Conservation (phyloP, 1,140 invertebrate genomes). For the Megalopta genalis region DNA sequence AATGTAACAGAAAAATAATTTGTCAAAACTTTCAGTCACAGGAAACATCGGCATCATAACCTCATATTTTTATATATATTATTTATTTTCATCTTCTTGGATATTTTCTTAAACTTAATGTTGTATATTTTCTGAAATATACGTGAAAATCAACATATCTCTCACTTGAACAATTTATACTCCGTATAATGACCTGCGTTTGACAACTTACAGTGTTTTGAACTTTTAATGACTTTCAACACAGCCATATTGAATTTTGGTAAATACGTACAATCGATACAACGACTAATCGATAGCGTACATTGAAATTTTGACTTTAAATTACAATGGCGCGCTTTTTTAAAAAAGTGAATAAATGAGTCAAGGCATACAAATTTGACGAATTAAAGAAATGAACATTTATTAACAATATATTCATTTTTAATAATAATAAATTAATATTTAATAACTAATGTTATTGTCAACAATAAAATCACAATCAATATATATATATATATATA, state of each 20-base stretch:
- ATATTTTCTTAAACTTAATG: background rate
- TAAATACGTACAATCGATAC: constrained; percentile 6
- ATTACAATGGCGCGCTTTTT: background rate
- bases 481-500: background rate
- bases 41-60: constrained; percentile 16
- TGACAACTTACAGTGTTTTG: constrained; percentile 11
- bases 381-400: background rate
- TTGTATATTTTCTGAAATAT: background rate
- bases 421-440: constrained; percentile 40
- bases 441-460: constrained; percentile 31
- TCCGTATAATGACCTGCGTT: background rate
- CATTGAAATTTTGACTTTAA: background rate
- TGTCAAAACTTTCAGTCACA: constrained; percentile 4
- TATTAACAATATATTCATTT: constrained; percentile 28
- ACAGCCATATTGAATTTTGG: constrained; percentile 32
- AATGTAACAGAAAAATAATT: background rate
- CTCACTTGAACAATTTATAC: background rate
- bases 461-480: constrained; percentile 29
- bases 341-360: background rate
- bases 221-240: background rate
- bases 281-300: background rate
- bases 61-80: background rate
- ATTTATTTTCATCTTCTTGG: background rate
- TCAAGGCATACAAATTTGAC: background rate
- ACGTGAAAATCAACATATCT: constrained; percentile 4